Percentiles rank a stretch among this genome's conserved stretches.
Evolutionary conservation across 2,888 invertebrate species (phyloP).

Genomic region (Bombylius discolor): DNA sequence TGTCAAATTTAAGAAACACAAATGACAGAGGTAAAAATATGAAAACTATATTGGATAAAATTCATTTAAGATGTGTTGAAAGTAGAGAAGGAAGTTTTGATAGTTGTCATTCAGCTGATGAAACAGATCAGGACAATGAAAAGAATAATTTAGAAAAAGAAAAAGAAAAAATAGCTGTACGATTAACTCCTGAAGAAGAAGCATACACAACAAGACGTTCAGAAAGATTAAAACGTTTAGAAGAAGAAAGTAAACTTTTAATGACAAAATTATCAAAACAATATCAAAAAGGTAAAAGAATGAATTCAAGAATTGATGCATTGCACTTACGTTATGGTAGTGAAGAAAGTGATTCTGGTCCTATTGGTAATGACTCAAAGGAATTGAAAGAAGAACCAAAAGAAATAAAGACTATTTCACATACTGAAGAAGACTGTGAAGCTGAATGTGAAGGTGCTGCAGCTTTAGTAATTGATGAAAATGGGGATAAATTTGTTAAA

Average conservation of each 20-base stretch:
- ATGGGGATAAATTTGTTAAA: no score
- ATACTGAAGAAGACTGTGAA: no score
- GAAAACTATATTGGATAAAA: slow-evolving; percentile 26
- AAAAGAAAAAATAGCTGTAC: slow-evolving; percentile 7
- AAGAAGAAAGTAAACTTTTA: slow-evolving; percentile 66
- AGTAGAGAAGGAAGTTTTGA: slow-evolving; percentile 32
- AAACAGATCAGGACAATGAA: slow-evolving; percentile 19
- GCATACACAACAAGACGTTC: slow-evolving; percentile 26
- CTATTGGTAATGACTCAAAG: neutral
- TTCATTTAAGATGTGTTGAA: slow-evolving; percentile 19
- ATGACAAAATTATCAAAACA: slow-evolving; percentile 34
- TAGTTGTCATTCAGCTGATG: slow-evolving; percentile 25
- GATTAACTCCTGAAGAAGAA: slow-evolving; percentile 26
- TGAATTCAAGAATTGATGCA: slow-evolving; percentile 24
- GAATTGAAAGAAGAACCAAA: neutral
- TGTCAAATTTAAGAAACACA: slow-evolving; percentile 61
- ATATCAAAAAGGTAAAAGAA: slow-evolving; percentile 22
- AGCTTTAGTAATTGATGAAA: no score
- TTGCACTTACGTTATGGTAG: slow-evolving; percentile 25
- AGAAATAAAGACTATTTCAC: neutral
- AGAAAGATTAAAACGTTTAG: slow-evolving; percentile 42
- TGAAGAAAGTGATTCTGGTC: slow-evolving; percentile 3
- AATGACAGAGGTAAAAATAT: slow-evolving; percentile 39
- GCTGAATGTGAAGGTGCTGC: no score
- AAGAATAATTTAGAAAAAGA: slow-evolving; percentile 22